Evolutionary conservation across 1,140 invertebrate genomes (phyloP), one percentile per base, ranked within the genome.

Genomic region (Caenorhabditis latens): DNA sequence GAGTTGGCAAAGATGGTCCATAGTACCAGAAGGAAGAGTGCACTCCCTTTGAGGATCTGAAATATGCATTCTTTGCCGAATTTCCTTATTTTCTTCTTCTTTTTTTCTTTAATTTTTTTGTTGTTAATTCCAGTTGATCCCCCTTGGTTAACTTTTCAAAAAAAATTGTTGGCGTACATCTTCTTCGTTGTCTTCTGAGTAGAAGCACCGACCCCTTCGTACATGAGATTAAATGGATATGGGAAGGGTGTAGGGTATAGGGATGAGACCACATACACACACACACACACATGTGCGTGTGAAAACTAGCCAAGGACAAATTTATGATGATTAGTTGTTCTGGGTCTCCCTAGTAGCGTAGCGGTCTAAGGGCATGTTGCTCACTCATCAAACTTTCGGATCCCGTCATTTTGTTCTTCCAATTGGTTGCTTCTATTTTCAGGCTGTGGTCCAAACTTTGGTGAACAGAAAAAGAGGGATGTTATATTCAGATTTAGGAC

Each of bases 1-100:
- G 89, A 90, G 75, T 92, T 92, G 16, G 91, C 91, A 11, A 88
- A 88, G 24, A 92, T 87, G 16, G 91, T 92, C 91, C 91, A 92
- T 32, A 91, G 16, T 8, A 92, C 92, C 46, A 92, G 88, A 16
- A 92, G 84, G 50, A 86, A 88, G 16, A 92, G 84, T 43, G 91
- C 91, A 40, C 87, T 87, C 43, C 91, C 90, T 86, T 92, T 90
- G 6, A 91, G 83, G 13, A 88, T 79, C 87, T 90, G 89, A 75
- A 92, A 91, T 4, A 42, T n/a, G 11, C 40, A 84, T 40, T 46
- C 48, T 82, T 46, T 42, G 19, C 21, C 75, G 6, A 42, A 21
- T 13, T 63, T 63, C 32, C 24, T 24, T 63, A 0, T 32, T 24
- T 7, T 63, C 11, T 11, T 32, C n/a, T 1, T 32, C n/a, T 32